A percentile compares a stretch with the other conserved stretches of the same genome.
phyloP scores from a whole-genome alignment of 2,113 vertebrate genomes.

The Corynorhinus townsendii region DNA sequence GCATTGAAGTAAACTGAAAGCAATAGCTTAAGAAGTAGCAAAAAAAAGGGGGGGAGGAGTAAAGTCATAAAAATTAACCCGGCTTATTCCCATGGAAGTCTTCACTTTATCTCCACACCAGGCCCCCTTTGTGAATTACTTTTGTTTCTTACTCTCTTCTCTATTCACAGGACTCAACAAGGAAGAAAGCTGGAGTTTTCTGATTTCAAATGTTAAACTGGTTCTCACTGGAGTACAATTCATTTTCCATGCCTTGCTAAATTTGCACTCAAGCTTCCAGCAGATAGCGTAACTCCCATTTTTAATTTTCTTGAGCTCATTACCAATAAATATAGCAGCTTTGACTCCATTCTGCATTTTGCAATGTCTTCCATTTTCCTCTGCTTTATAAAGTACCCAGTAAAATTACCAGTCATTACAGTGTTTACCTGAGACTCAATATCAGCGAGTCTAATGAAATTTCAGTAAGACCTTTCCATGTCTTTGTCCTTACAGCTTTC shows the following conservation, averaged over 20 bases:
- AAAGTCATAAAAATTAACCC: constrained; percentile 59
- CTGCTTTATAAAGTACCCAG: constrained; percentile 13
- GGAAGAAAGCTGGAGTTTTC: constrained; percentile 62
- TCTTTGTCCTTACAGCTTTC: neutral
- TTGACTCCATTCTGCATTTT: neutral
- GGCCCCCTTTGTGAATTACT: constrained; percentile 55
- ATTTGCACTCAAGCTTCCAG: constrained; percentile 37
- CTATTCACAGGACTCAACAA: constrained; percentile 58
- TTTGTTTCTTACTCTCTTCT: constrained; percentile 59
- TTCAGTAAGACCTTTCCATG: neutral
- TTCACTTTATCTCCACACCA: constrained; percentile 61
- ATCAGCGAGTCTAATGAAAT: neutral
- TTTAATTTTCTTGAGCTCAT: neutral
- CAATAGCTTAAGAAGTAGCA: constrained; percentile 82
- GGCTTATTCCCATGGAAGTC: constrained; percentile 76
- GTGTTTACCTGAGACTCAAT: neutral
- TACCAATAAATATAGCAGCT: neutral
- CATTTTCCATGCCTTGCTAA: constrained; percentile 21
- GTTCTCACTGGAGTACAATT: constrained; percentile 20
- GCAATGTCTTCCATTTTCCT: neutral
- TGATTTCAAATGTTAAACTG: constrained; percentile 27
- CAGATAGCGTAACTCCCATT: neutral
- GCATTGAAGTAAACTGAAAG: constrained; percentile 85
- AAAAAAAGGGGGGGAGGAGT: constrained; percentile 3
- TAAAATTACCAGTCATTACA: neutral